phyloP scores from a whole-genome alignment of 2,113 vertebrate genomes.

The Ammodytes dubius region DNA sequence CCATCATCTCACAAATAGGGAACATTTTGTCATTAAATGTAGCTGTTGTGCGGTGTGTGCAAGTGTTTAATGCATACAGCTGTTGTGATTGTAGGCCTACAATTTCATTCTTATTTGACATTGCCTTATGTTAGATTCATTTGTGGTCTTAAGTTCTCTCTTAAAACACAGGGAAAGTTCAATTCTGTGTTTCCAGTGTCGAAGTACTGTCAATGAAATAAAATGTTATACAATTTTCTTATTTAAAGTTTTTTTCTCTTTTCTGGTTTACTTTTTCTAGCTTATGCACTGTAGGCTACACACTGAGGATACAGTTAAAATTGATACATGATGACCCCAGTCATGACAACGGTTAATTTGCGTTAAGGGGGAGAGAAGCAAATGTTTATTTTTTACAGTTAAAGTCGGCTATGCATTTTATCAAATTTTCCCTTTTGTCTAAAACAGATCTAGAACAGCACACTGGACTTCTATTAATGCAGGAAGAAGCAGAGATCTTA shows the following conservation, averaged over 20 bases:
- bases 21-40: conserved; percentile 25
- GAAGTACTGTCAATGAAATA: conserved; percentile 76
- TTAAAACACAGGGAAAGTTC: conserved; percentile 67
- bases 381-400: neutral
- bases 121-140: conserved; percentile 78
- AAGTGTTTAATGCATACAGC: conserved; percentile 62
- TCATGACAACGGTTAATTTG: neutral
- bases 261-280: conserved; percentile 7
- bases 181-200: conserved; percentile 67
- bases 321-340: neutral
- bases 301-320: neutral
- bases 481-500: neutral
- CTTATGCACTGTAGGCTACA: neutral
- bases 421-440: neutral
- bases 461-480: neutral
- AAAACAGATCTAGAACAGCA: neutral
- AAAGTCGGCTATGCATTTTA: neutral
- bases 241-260: conserved; percentile 2
- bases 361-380: neutral
- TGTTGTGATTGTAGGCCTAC: conserved; percentile 67
- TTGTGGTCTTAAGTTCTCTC: conserved; percentile 67
- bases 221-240: conserved; percentile 76
- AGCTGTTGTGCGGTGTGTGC: conserved; percentile 57
- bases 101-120: conserved; percentile 56
- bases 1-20: conserved; percentile 45